A percentile compares a stretch with the other conserved stretches of the same genome.
phyloP scores from a whole-genome alignment of 2,113 vertebrate genomes.

The Ariopsis seemanni region DNA sequence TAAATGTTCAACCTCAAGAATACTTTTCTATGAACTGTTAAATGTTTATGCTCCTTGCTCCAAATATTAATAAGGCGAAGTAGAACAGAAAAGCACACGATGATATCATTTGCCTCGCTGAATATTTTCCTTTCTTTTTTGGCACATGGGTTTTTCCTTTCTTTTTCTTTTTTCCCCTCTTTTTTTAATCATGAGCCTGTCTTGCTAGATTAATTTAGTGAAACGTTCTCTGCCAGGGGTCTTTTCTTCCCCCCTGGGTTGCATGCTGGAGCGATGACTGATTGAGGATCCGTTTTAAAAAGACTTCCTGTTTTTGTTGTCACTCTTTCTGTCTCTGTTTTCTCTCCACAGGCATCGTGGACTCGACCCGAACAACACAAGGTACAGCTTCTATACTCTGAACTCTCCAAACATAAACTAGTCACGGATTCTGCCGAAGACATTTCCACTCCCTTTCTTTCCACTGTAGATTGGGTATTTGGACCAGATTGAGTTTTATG shows the following conservation, averaged over 20 bases:
- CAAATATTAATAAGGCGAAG: not conserved
- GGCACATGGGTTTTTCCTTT: not conserved
- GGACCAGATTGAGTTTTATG: not conserved
- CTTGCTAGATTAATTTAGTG: not conserved
- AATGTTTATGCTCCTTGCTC: not conserved
- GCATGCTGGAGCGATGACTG: slow-evolving; percentile 46
- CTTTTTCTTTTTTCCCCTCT: no score
- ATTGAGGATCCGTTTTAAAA: slow-evolving; percentile 67
- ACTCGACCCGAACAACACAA: slow-evolving; percentile 98
- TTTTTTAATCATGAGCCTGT: not conserved
- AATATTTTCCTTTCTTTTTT: not conserved
- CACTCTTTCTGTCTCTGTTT: slow-evolving; percentile 86
- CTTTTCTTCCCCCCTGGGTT: not conserved
- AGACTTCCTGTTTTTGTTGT: slow-evolving; percentile 76
- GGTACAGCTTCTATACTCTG: slow-evolving; percentile 81
- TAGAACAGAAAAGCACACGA: not conserved
- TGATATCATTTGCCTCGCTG: not conserved
- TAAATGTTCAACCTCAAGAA: not conserved
- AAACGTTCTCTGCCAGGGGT: not conserved
- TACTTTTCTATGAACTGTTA: not conserved
- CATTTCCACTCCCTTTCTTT: not conserved
- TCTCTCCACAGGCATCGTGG: slow-evolving; percentile 97
- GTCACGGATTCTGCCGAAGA: not conserved
- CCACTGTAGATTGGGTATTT: not conserved
- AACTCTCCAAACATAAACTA: slow-evolving; percentile 30